phyloP scores from a whole-genome alignment of 2,888 invertebrate species.

The Pyrochroa serraticornis region DNA sequence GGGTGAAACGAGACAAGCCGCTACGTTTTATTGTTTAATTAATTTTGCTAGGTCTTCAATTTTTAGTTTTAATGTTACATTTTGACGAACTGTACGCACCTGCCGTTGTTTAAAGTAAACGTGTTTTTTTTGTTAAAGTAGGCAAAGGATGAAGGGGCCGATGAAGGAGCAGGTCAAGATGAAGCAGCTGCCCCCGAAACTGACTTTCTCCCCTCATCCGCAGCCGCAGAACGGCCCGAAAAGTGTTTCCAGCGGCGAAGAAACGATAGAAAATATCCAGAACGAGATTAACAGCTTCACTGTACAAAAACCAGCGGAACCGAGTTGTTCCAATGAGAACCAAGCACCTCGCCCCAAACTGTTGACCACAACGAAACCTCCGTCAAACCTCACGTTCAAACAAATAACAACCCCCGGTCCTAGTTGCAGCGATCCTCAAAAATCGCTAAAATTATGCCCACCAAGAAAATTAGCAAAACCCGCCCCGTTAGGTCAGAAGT shows the following conservation, averaged over 20 bases:
- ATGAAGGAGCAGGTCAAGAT: slow-evolving; percentile 32
- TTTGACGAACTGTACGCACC: neutral
- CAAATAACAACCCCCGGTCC: slow-evolving; percentile 32
- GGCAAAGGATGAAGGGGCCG: slow-evolving; percentile 34
- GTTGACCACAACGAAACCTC: slow-evolving; percentile 41
- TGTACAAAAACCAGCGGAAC: slow-evolving; percentile 25
- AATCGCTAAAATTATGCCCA: slow-evolving; percentile 48
- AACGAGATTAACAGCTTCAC: slow-evolving; percentile 27
- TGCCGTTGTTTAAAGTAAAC: neutral
- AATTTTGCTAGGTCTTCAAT: neutral
- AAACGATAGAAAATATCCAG: slow-evolving; percentile 35
- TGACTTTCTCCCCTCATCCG: slow-evolving; percentile 31
- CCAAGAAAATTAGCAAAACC: slow-evolving; percentile 46
- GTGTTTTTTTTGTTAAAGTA: slow-evolving; percentile 20
- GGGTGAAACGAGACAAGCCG: no score
- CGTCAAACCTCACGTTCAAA: slow-evolving; percentile 40
- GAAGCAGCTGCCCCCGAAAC: slow-evolving; percentile 33
- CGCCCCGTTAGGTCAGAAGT: slow-evolving; percentile 49
- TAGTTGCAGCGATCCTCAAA: slow-evolving; percentile 41
- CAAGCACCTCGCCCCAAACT: slow-evolving; percentile 44
- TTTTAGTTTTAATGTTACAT: neutral
- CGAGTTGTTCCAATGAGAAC: slow-evolving; percentile 46
- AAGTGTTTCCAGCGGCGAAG: slow-evolving; percentile 33
- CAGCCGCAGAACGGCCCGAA: slow-evolving; percentile 41
- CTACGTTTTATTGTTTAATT: no score